Evolutionary conservation across 2,113 vertebrate genomes (phyloP).

Genomic region (Cebidichthys violaceus): DNA sequence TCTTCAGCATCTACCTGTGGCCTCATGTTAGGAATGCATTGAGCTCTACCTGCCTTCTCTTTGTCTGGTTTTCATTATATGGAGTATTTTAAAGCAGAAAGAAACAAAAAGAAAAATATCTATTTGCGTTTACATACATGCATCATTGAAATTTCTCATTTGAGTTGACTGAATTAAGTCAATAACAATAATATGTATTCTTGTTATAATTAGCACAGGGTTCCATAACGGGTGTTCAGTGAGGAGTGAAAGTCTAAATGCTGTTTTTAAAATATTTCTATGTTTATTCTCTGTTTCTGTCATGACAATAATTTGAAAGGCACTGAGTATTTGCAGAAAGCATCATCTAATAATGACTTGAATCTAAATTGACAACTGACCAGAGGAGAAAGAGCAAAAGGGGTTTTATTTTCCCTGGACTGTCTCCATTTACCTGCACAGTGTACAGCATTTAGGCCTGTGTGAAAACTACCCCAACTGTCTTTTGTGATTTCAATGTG

Average conservation of each 20-base stretch:
- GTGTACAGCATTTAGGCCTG: conserved; percentile 26
- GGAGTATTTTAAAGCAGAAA: conserved; percentile 5
- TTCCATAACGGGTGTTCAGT: neutral
- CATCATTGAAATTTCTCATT: conserved; percentile 32
- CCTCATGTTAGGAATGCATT: neutral
- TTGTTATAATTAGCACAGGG: neutral
- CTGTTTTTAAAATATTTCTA: neutral
- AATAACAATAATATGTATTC: no score
- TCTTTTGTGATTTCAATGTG: conserved; percentile 58
- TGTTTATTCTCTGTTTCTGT: neutral
- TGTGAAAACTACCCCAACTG: conserved; percentile 45
- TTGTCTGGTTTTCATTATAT: neutral
- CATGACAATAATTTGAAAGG: neutral
- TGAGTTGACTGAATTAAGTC: conserved; percentile 5
- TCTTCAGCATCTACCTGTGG: conserved; percentile 10
- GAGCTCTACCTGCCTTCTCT: conserved; percentile 10
- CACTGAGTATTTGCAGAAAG: neutral
- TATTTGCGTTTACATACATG: conserved; percentile 19
- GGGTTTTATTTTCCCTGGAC: conserved; percentile 1
- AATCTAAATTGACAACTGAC: neutral
- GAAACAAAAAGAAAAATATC: conserved; percentile 12
- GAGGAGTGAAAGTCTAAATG: neutral
- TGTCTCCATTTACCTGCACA: conserved; percentile 48
- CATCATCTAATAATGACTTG: neutral
- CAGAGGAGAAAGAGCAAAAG: conserved; percentile 11